Percentiles rank a stretch among this genome's conserved stretches.
Conservation (phyloP, 2,888 invertebrate species). For the Slavum lentiscoides region DNA sequence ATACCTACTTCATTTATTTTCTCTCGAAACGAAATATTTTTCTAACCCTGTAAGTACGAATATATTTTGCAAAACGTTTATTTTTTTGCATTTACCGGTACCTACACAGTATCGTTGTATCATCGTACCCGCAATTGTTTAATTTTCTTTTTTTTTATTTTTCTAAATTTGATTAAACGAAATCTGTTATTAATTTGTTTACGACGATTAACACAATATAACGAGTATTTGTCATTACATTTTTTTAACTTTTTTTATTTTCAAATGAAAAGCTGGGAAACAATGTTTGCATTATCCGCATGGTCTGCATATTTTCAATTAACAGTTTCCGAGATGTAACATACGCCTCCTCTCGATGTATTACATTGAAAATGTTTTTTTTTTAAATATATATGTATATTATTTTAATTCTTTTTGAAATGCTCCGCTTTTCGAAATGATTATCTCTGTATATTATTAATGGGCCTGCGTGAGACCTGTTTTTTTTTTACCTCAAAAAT, state of each 20-base stretch:
- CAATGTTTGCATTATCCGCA: conserved; percentile 48
- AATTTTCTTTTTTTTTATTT: neutral
- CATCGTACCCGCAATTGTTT: conserved; percentile 2
- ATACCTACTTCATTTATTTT: conserved; percentile 9
- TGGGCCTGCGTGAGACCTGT: too few species aligned
- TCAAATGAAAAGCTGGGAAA: conserved; percentile 49
- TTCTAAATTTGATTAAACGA: neutral
- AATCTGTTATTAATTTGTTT: conserved; percentile 5
- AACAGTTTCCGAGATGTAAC: conserved; percentile 16
- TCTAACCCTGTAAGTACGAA: neutral
- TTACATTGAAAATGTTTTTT: too few species aligned
- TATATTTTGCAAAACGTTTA: neutral
- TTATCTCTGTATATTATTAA: too few species aligned
- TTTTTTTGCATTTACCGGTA: conserved; percentile 12
- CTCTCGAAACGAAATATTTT: neutral
- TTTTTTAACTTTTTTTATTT: conserved; percentile 24
- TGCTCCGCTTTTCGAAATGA: too few species aligned
- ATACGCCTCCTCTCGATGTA: neutral
- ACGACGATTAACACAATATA: too few species aligned
- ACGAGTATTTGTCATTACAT: neutral
- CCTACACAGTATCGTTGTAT: too few species aligned
- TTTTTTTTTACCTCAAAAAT: too few species aligned
- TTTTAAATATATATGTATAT: too few species aligned
- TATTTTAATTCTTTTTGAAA: too few species aligned
- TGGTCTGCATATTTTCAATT: conserved; percentile 42